Base-by-base conservation (phyloP, 1,140 invertebrate species). In the Aricia agestis region DNA sequence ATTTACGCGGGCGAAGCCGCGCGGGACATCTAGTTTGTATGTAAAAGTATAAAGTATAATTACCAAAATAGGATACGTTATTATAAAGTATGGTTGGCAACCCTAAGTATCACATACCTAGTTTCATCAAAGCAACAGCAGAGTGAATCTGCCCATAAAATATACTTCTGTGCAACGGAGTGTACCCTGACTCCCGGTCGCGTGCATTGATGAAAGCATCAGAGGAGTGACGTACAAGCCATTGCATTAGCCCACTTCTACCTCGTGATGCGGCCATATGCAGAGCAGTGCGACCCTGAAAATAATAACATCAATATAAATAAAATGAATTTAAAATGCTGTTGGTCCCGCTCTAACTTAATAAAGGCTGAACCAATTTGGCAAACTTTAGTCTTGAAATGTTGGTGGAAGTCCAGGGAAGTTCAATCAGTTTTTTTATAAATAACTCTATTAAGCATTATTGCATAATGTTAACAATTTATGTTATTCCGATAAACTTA, bases 161-260 rank as follows among this genome's bases (percentile, higher is more conserved):
- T 32, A 96, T 89, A 74, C 95, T 95, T 75, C 95, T 89, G 85
- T 97, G 96, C 17, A 97, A 84, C 0, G 96, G 92, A 15, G 96
- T 96, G 86, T 95, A 96, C 0, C 95, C 95, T 19, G 95, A 96
- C 85, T 96, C 95, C 0, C 82, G 74, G 84, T 97, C 96, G 75
- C 93, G 93, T 0, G 86, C 86, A 86, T 95, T 94, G 1, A 95
- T 79, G 78, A 94, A 93, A 1, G 92, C 92, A 67, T 94, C 89
- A 57, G 85, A 81, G 1, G 93, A 93, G 61, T 93, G 92, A 5
- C 82, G 80, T 3, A 95, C 73, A 2, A 97, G 84, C 95, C 95
- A 96, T 77, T 94, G 92, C 70, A 95, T 92, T 17, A 96, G 85
- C 66, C 93, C 82, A 57, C 83, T 79, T 72, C 94, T 92, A 1